Percentiles rank a stretch among this genome's conserved stretches.
These are phyloP conservation scores for Synchiropus splendidus DNA, from an alignment of 2,113 vertebrate species.

Conservation along the genomic window DNA sequence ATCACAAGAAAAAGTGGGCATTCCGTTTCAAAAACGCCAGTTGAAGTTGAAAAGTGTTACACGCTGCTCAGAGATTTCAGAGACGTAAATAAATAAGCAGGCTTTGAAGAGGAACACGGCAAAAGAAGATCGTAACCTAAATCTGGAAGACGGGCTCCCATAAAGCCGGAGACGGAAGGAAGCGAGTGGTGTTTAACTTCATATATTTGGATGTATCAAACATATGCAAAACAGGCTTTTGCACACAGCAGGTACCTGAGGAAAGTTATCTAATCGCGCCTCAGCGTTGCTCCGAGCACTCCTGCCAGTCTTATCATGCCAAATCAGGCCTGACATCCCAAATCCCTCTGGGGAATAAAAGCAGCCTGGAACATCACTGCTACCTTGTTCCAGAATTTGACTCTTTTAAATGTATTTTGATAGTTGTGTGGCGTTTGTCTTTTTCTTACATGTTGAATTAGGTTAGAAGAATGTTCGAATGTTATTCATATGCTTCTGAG, in stretches of 20 bases:
- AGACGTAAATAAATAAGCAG: conserved; percentile 9
- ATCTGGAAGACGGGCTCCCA: conserved; percentile 27
- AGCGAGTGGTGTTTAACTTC: not conserved
- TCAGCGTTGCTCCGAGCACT: not conserved
- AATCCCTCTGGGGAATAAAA: conserved; percentile 5
- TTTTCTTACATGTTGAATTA: too few species aligned
- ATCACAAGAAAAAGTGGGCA: too few species aligned
- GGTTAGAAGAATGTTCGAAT: too few species aligned
- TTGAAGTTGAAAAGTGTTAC: not conserved
- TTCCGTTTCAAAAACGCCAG: too few species aligned
- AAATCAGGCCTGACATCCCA: conserved; percentile 5
- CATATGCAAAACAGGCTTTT: conserved; percentile 2
- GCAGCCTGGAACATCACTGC: not conserved
- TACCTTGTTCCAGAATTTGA: not conserved
- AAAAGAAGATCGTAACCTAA: conserved; percentile 5
- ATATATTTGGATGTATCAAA: conserved; percentile 4
- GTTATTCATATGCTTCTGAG: too few species aligned
- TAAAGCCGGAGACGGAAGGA: conserved; percentile 4
- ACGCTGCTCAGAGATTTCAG: conserved; percentile 1
- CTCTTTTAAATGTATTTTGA: conserved; percentile 1
- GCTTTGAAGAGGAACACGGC: not conserved
- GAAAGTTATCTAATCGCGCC: conserved; percentile 1
- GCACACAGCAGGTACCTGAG: not conserved
- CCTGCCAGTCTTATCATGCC: conserved; percentile 9
- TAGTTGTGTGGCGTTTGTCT: too few species aligned